Evolutionary conservation across 2,888 invertebrate species (phyloP).

Genomic region (Hirtodrosophila trivittata): DNA sequence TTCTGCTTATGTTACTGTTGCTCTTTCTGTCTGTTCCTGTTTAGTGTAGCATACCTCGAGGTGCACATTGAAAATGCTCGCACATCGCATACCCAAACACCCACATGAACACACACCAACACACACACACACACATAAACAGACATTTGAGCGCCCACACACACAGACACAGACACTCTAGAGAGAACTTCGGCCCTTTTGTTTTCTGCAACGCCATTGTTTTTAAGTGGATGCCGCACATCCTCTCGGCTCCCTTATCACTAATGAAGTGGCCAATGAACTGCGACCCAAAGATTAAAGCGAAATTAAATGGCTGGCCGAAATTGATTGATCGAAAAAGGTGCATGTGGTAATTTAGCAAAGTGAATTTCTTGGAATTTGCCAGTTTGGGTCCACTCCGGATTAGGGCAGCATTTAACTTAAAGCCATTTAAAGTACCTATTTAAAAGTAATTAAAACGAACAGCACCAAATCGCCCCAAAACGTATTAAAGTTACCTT

Average conservation of each 20-base stretch:
- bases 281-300: slow-evolving; percentile 75
- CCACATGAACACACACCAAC: slow-evolving; percentile 8
- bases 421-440: background rate
- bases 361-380: background rate
- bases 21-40: slow-evolving; percentile 24
- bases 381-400: no score
- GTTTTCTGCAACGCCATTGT: slow-evolving; percentile 69
- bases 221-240: slow-evolving; percentile 73
- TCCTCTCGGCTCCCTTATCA: slow-evolving; percentile 51
- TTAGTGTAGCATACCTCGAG: slow-evolving; percentile 60
- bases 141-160: background rate
- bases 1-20: slow-evolving; percentile 7
- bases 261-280: slow-evolving; percentile 78
- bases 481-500: no score
- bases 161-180: slow-evolving; percentile 13
- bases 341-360: slow-evolving; percentile 45
- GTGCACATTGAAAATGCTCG: slow-evolving; percentile 49
- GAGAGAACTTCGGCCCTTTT: slow-evolving; percentile 48
- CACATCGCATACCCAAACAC: slow-evolving; percentile 20
- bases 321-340: slow-evolving; percentile 60
- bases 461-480: background rate
- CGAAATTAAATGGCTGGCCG: slow-evolving; percentile 69
- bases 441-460: background rate
- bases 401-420: background rate
- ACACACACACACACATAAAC: slow-evolving; percentile 8